phyloP scores from a whole-genome alignment of 2,113 vertebrate genomes.

The Chinchilla lanigera region DNA sequence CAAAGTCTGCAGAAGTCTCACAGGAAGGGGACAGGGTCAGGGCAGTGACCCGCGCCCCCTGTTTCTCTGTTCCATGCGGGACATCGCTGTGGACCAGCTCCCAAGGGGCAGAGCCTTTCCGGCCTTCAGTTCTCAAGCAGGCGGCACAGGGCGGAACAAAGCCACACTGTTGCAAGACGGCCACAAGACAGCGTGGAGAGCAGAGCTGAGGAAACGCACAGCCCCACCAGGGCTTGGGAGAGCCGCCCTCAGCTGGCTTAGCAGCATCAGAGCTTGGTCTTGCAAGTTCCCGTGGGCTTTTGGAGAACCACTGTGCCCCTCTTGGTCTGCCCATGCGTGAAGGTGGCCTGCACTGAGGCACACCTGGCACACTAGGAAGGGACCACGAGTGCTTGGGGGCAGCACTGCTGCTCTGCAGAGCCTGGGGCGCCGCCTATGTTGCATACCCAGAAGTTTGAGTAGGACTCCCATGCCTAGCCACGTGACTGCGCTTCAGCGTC shows the following conservation, averaged over 20 bases:
- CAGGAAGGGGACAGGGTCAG: background rate
- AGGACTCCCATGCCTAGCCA: too few relatives aligned
- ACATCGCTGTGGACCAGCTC: background rate
- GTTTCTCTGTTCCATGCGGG: too few relatives aligned
- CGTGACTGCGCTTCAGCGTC: background rate
- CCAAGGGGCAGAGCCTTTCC: background rate
- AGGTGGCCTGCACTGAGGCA: accelerated
- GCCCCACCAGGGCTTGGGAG: background rate
- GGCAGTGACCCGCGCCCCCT: background rate
- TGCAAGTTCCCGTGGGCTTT: accelerated
- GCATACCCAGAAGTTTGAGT: background rate
- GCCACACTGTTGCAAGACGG: background rate
- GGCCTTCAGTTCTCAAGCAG: background rate
- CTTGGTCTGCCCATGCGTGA: accelerated
- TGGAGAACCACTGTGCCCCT: accelerated
- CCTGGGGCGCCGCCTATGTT: too few relatives aligned
- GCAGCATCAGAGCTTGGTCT: background rate
- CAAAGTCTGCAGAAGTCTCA: background rate
- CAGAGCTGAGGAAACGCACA: accelerated
- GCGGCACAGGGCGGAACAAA: background rate
- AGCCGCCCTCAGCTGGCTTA: accelerated
- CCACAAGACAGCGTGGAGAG: accelerated
- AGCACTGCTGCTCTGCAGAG: background rate
- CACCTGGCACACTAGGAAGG: accelerated
- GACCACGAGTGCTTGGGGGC: accelerated